Percentiles rank a stretch among this genome's conserved stretches.
Evolutionary conservation across 30 jellyfish, hydroid and myxozoan genomes (phyloP).

Genomic region (Aurelia sp.): DNA sequence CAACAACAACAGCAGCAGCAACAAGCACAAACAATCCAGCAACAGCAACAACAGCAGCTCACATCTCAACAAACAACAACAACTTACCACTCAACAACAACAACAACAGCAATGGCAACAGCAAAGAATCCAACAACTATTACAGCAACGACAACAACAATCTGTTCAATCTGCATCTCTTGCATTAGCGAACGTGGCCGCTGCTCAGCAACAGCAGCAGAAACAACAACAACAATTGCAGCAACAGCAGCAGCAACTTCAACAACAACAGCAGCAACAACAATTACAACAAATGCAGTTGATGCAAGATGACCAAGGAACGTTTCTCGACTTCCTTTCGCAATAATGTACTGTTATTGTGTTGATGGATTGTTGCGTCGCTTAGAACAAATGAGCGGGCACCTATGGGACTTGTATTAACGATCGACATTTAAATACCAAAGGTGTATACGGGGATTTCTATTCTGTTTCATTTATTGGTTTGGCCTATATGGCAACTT

Average conservation of each 20-base stretch:
- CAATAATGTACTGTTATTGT: not conserved
- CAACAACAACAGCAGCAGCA: not conserved
- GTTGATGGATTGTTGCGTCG: too few species aligned
- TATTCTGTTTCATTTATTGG: too few species aligned
- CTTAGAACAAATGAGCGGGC: too few species aligned
- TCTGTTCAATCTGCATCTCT: slow-evolving; percentile 11
- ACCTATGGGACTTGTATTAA: too few species aligned
- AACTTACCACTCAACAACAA: not conserved
- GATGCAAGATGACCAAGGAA: slow-evolving; percentile 22
- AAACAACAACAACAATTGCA: slow-evolving; percentile 19
- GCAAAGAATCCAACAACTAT: not conserved
- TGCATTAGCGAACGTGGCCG: slow-evolving; percentile 40
- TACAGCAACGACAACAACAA: slow-evolving; percentile 37
- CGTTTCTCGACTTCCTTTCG: slow-evolving; percentile 15
- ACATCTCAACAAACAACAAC: not conserved
- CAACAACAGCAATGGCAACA: slow-evolving; percentile 31
- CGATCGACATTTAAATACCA: too few species aligned
- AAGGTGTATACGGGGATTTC: too few species aligned
- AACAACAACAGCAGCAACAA: slow-evolving; percentile 19
- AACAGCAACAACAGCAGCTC: slow-evolving; percentile 9
- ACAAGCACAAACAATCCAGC: slow-evolving; percentile 3
- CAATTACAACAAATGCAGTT: slow-evolving; percentile 27
- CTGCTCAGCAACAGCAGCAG: slow-evolving; percentile 36
- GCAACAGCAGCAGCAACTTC: slow-evolving; percentile 2
- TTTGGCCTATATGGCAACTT: too few species aligned